Base-by-base conservation (phyloP, 2,888 invertebrate genomes). In the Euspilapteryx auroguttella region DNA sequence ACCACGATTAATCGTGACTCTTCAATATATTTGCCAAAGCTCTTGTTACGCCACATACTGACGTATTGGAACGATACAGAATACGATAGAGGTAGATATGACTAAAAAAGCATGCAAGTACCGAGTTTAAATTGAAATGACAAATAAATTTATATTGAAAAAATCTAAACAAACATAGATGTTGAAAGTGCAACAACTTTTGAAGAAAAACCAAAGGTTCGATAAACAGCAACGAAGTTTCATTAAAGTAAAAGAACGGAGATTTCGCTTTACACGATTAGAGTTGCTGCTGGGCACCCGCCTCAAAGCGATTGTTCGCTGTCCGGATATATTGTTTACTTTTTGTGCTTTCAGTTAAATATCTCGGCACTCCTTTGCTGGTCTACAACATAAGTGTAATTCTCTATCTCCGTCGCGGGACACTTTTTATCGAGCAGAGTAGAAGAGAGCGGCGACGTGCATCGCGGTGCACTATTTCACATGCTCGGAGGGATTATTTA, bases 361-460 rank as follows among this genome's bases (percentile, higher is more conserved):
- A 58, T 59, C 56, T 52, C 51, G 45, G 49, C 49, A 50, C 40
- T 57, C 47, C 47, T 56, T 56, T 53, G 54, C 51, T 47, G 49
- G 54, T 50, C 55, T 55, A 57, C 53, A 54, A 50, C 44, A 54
- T 54, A 55, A 55, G 50, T 49, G 40, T 37, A 39, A 41, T 45
- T 41, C 41, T 42, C 33, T 23, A 12, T 20, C 15, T 11, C 17
- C 24, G 15, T 7, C n/a, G 14, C 36, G 41, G 40, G 47, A 52
- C 47, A 47, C 47, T 57, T 57, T 58, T 57, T 55, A 55, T 55
- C 49, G 48, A 40, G 34, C 44, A 55, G 58, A 58, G 58, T 58
- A 58, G 45, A 45, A 46, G 41, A 37, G 40, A 17, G 17, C 17
- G 44, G 47, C 44, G 45, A 49, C 46, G 46, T 46, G 41, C 45